Base-by-base conservation (phyloP, 2,797 vertebrate species). In the Phataginus tetradactyla region DNA sequence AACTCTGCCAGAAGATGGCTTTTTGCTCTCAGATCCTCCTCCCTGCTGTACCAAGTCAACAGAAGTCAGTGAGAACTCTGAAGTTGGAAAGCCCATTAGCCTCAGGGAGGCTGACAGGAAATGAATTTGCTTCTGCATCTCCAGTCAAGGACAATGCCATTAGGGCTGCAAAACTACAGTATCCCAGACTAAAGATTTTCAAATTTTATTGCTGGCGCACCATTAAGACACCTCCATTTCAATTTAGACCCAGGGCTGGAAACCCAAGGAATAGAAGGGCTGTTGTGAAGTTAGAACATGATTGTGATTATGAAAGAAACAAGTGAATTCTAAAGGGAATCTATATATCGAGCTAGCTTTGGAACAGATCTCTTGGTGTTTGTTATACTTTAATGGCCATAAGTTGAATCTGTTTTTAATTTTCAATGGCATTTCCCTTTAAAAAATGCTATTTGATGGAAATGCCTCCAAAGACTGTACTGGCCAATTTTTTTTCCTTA, bases 1-100 rank as follows among this genome's bases (percentile, higher is more conserved):
- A 98, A 83, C 96, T 83, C 95, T 98, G 98, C 98, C 98, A 98
- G 98, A 92, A 98, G 98, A 97, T 98, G 97, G 98, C 97, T 96
- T 97, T 98, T 96, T 95, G 96, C 85, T 93, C n/a, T 0, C 79
- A 37, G 95, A 93, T 96, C 92, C 25, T 94, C 94, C 97, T 96
- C 94, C 98, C 97, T 96, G 86, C 91, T 98, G 96, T 96, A 95
- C 97, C 71, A 92, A 96, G 98, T 94, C 98, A 77, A 96, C 97
- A 96, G 95, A 86, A 89, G 84, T 45, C 71, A 95, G 85, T 97
- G 92, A 96, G 96, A 96, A 97, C 97, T 83, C 86, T 91, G 97
- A 94, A 91, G 93, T 94, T 86, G 95, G 57, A 32, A 66, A 94
- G 92, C 90, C 97, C 96, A 97, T 98, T 98, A 98, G 96, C 7